These are phyloP conservation scores for Sebastes schlegelii DNA, from an alignment of 2,113 vertebrate genomes.

Conservation along the genomic window DNA sequence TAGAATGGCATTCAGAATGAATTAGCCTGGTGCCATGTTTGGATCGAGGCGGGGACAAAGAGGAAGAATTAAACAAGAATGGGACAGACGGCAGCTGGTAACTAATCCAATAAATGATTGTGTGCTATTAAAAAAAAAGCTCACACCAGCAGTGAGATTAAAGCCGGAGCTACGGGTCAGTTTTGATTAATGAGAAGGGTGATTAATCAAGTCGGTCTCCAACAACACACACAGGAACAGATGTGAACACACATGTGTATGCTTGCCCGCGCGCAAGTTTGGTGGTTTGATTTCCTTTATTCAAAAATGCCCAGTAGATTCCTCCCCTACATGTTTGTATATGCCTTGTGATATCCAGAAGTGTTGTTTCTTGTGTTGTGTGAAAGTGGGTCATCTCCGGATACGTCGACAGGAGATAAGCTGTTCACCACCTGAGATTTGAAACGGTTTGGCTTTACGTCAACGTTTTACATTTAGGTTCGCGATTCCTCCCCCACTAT, in stretches of 20 bases:
- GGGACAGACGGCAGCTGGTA: conserved; percentile 56
- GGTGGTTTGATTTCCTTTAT: background rate
- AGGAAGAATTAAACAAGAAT: conserved; percentile 45
- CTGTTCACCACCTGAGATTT: conserved; percentile 44
- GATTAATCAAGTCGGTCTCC: conserved; percentile 58
- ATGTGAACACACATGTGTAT: background rate
- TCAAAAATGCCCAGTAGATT: background rate
- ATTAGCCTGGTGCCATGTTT: conserved; percentile 50
- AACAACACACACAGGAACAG: background rate
- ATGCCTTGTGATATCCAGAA: background rate
- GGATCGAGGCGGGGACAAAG: conserved; percentile 38
- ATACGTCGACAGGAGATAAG: conserved; percentile 29
- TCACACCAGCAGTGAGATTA: conserved; percentile 58
- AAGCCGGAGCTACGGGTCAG: conserved; percentile 40
- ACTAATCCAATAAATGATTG: conserved; percentile 66
- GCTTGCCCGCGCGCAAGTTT: background rate
- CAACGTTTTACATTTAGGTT: background rate
- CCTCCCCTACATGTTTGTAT: background rate
- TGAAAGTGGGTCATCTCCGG: conserved; percentile 51
- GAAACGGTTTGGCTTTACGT: conserved; percentile 1
- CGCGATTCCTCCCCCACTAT: background rate
- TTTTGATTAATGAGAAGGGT: conserved; percentile 59
- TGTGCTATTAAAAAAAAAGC: conserved; percentile 68
- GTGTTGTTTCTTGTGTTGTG: background rate
- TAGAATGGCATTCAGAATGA: conserved; percentile 33